Base-by-base conservation (phyloP, 2,888 invertebrate species). In the Antheraea yamamai region DNA sequence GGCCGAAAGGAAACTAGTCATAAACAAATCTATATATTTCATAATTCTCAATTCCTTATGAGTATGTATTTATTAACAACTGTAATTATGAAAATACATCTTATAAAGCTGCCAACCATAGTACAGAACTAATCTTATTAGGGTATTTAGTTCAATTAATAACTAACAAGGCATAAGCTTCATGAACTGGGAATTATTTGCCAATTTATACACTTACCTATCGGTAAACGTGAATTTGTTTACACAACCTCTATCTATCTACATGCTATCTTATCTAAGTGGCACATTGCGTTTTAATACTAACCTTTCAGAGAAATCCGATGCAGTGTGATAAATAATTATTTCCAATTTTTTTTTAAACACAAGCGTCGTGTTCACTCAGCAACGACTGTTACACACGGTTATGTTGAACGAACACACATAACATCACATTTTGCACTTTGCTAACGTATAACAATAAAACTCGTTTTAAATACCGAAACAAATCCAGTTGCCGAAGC, bases 391-490 rank as follows among this genome's bases (percentile, higher is more conserved):
- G 92, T 93, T 91, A 90, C 93, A 93, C 92, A 89, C 89, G 88
- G 87, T 88, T 88, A 89, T 79, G 87, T 87, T 89, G 88, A 89
- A 81, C 94, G 14, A 66, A 94, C 91, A 91, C 91, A 93, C 83
- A 86, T 87, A 91, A 92, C 90, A 92, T 94, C 94, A 95, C 94
- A 94, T 94, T 93, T 94, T 92, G 92, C 94, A 94, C 94, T 91
- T 79, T 87, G 86, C 85, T 84, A 85, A 88, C 86, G 85, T 85
- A 87, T 88, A 92, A 90, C 89, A 89, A 90, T 87, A 70, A 84
- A 87, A 86, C 79, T 79, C 78, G 80, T 82, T 66, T 26, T 66
- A 66, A 12, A 26, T 86, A 87, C 87, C 87, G 84, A 84, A 87
- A 82, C 85, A 83, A 81, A 90, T 91, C 88, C 90, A 88, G 89